Base-by-base conservation (phyloP, 2,888 invertebrate genomes). In the Fragum sueziense region DNA sequence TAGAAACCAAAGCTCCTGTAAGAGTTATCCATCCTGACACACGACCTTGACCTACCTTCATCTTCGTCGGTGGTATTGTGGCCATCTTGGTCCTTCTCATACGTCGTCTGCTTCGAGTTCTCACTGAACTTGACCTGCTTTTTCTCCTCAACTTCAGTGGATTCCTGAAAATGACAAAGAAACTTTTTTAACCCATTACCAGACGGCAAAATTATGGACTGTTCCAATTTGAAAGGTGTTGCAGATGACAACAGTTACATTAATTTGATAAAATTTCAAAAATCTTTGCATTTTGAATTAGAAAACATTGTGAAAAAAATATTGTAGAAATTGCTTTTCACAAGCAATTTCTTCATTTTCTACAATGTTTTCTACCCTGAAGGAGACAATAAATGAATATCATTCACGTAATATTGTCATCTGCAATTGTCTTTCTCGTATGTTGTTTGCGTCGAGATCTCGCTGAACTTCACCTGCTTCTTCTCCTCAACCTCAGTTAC, bases 91-190 rank as follows among this genome's bases (percentile, higher is more conserved):
- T 69, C 52, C 31, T 69, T 52, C 6, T 69, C 69, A 41, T 67
- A 47, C 20, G 51, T 51, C 31, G 69, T 69, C 51, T 69, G 20
- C 51, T 69, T 52, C n/a, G 47, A 20, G 29, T 47, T 69, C 17
- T 69, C 69, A n/a, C 51, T 69, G 31, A 69, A 69, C n/a, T 47
- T 69, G 41, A 69, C 69, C 31, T 69, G 47, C 69, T 69, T 69
- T 52, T 69, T 47, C n/a, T 69, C 69, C 9, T 37, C 68, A 27
- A 22, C 51, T 47, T 67, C 41, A 14, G 17, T 61, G 14, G 31
- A 20, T 34, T 61, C 25, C 22, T 31, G 11, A 61, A 61, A 61
- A 11, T 25, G 25, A 54, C n/a, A 54, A 2, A 54, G n/a, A n/a
- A n/a, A n/a, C n/a, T n/a, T n/a, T n/a, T n/a, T n/a, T n/a, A n/a